Evolutionary conservation across 2,888 invertebrate genomes (phyloP).

Genomic region (Piscicola geometra): DNA sequence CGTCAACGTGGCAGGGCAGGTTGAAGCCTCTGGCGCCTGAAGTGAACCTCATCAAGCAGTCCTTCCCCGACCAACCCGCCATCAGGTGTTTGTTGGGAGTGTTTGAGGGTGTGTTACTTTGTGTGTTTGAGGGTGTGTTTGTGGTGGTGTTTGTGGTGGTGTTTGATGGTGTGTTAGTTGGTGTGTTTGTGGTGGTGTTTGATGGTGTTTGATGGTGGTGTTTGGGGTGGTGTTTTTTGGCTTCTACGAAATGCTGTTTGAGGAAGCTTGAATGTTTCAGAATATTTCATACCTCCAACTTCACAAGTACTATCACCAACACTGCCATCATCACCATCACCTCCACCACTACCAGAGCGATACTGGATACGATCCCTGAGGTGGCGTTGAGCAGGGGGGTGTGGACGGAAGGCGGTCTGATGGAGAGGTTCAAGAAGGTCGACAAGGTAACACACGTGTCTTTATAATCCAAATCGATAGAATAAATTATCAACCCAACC

Average conservation of each 20-base stretch:
- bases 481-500: too few species aligned
- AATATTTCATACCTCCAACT: not conserved
- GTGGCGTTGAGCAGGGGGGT: slow-evolving; percentile 76
- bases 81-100: not conserved
- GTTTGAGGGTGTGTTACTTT: too few species aligned
- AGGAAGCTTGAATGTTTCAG: too few species aligned
- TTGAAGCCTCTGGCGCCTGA: slow-evolving; percentile 50
- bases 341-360: slow-evolving; percentile 61
- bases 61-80: slow-evolving; percentile 37
- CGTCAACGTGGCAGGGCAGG: slow-evolving; percentile 46
- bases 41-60: slow-evolving; percentile 48
- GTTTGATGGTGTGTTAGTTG: too few species aligned
- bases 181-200: too few species aligned
- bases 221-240: too few species aligned
- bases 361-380: slow-evolving; percentile 72
- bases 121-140: too few species aligned
- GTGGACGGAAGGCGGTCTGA: slow-evolving; percentile 77
- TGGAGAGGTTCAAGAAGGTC: slow-evolving; percentile 68
- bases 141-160: too few species aligned
- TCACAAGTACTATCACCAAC: slow-evolving; percentile 21
- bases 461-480: too few species aligned
- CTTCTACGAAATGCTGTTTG: too few species aligned
- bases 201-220: too few species aligned
- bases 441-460: slow-evolving; percentile 58
- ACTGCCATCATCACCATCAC: too few species aligned